A percentile compares a stretch with the other conserved stretches of the same genome.
Conservation (phyloP, 2,888 invertebrate genomes). For the Lepidocyrtoides sp. region DNA sequence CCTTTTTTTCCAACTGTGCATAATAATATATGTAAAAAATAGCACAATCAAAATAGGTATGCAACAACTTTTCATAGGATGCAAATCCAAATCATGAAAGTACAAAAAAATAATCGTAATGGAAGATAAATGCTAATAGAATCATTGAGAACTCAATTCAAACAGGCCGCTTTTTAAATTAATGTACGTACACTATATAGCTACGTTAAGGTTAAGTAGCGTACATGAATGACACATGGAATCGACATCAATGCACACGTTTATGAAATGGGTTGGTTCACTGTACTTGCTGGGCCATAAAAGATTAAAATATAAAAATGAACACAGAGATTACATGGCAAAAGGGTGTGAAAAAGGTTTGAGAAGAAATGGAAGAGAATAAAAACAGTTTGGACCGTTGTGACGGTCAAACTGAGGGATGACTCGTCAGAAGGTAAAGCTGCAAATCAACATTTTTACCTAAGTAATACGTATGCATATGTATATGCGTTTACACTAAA, state of each 20-base stretch:
- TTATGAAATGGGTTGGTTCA: conserved; percentile 36
- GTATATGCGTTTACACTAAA: neutral
- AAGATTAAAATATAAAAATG: neutral
- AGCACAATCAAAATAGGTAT: too few species aligned
- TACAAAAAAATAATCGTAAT: neutral
- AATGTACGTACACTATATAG: neutral
- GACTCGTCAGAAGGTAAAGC: conserved; percentile 34
- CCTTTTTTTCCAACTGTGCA: too few species aligned
- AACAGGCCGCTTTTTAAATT: neutral
- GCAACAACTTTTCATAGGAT: too few species aligned
- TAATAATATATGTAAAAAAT: too few species aligned
- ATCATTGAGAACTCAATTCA: conserved; percentile 1
- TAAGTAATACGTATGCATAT: neutral
- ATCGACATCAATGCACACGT: too few species aligned
- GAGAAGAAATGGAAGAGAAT: neutral
- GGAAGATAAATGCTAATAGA: neutral
- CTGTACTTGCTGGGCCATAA: neutral
- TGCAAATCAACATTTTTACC: neutral
- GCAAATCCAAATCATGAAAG: neutral
- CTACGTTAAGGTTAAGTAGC: neutral
- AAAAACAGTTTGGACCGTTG: neutral
- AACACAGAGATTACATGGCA: neutral
- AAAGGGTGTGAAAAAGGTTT: conserved; percentile 26
- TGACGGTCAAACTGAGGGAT: neutral
- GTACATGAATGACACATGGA: too few species aligned